These are phyloP conservation scores for Ylistrum balloti DNA, from an alignment of 1,140 invertebrate genomes.

Conservation along the genomic window DNA sequence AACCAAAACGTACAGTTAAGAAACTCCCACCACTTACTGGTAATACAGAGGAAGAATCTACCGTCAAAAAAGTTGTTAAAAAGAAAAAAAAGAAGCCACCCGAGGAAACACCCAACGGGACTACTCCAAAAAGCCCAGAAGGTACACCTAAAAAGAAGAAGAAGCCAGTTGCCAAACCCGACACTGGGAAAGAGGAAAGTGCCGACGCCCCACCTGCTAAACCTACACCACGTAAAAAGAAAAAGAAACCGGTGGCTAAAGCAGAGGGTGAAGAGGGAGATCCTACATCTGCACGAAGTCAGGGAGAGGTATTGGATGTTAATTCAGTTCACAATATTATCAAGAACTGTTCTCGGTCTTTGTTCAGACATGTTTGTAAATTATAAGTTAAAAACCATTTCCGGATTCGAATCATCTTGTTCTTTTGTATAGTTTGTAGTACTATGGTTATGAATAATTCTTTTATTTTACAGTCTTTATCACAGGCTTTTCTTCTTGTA, in stretches of 20 bases:
- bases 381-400: background rate
- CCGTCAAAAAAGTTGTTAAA: slow-evolving; percentile 65
- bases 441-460: too few relatives aligned
- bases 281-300: slow-evolving; percentile 67
- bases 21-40: slow-evolving; percentile 67
- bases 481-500: too few relatives aligned
- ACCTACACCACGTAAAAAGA: slow-evolving; percentile 67
- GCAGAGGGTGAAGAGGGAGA: slow-evolving; percentile 59
- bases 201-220: slow-evolving; percentile 54
- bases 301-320: slow-evolving; percentile 49
- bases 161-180: slow-evolving; percentile 48
- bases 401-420: background rate
- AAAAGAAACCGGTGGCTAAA: slow-evolving; percentile 64
- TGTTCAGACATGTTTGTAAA: background rate
- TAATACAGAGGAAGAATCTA: slow-evolving; percentile 52
- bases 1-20: slow-evolving; percentile 48
- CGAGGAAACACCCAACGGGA: slow-evolving; percentile 52
- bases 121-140: slow-evolving; percentile 53
- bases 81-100: slow-evolving; percentile 70
- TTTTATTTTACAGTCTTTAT: too few relatives aligned
- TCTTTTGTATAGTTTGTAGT: too few relatives aligned
- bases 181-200: slow-evolving; percentile 33
- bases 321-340: background rate
- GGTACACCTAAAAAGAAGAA: slow-evolving; percentile 62
- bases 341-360: background rate